phyloP scores from a whole-genome alignment of 92 coral and sea anemone genomes.

The Heliopora coerulea region DNA sequence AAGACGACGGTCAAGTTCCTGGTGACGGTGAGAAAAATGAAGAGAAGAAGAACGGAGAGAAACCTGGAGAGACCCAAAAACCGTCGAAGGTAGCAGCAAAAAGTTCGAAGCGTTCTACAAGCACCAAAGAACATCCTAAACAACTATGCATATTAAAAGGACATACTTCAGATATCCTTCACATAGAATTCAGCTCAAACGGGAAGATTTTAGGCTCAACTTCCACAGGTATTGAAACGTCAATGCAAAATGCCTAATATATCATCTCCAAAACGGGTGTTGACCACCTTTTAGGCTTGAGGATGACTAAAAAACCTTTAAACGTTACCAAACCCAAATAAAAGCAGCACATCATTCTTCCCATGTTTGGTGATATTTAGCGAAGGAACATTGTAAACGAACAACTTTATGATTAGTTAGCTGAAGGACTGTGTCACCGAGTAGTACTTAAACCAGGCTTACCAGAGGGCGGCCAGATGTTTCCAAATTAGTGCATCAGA shows the following conservation, averaged over 20 bases:
- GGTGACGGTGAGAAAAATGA: constrained; percentile 46
- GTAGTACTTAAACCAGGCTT: no score
- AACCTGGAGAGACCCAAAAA: constrained; percentile 14
- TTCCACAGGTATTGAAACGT: constrained; percentile 70
- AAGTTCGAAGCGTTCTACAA: constrained; percentile 44
- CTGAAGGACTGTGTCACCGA: no score
- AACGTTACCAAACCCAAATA: no score
- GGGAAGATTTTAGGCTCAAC: constrained; percentile 88
- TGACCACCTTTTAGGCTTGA: no score
- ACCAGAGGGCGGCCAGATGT: no score
- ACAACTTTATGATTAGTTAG: no score
- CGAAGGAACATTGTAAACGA: no score
- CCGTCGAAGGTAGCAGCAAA: constrained; percentile 40
- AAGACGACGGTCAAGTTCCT: constrained; percentile 36
- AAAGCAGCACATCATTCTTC: no score
- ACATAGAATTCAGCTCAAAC: constrained; percentile 83
- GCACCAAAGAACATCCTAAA: constrained; percentile 57
- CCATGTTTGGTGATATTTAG: no score
- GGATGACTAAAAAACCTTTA: no score
- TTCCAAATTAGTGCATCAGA: no score
- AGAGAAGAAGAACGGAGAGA: constrained; percentile 47
- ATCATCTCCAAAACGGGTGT: no score
- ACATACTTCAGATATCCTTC: constrained; percentile 79
- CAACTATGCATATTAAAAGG: constrained; percentile 89
- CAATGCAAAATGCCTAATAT: background rate